Conservation (phyloP, 1,140 invertebrate species). For the Oryzaephilus surinamensis region DNA sequence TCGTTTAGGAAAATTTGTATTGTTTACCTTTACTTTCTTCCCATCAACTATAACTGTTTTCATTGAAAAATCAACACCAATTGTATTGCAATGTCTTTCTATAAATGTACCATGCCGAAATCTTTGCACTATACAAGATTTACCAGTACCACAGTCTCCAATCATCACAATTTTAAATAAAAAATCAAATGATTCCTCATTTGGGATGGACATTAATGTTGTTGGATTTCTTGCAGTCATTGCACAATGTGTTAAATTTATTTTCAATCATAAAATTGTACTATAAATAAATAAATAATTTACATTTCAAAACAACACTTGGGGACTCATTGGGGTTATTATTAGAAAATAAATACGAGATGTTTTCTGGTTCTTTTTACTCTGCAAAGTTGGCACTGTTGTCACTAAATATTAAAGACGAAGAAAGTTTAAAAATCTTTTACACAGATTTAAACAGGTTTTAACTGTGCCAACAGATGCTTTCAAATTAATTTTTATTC, state of each 20-base stretch:
- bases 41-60: constrained; percentile 87
- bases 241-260: constrained; percentile 2
- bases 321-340: too few relatives aligned
- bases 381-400: too few relatives aligned
- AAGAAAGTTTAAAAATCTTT: too few relatives aligned
- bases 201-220: constrained; percentile 36
- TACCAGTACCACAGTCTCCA: constrained; percentile 74
- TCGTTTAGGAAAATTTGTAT: constrained; percentile 6
- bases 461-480: too few relatives aligned
- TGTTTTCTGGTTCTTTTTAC: too few relatives aligned
- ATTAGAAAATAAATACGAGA: too few relatives aligned
- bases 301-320: too few relatives aligned
- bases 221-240: constrained; percentile 29
- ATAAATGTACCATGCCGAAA: constrained; percentile 90
- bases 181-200: constrained; percentile 66
- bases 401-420: too few relatives aligned
- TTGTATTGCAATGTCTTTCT: constrained; percentile 87
- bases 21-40: constrained; percentile 79
- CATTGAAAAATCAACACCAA: constrained; percentile 95
- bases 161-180: constrained; percentile 77
- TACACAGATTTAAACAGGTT: too few relatives aligned
- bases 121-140: constrained; percentile 81
- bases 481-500: too few relatives aligned
- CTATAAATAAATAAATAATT: constrained; percentile 10
- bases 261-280: constrained; percentile 1